A percentile compares a stretch with the other conserved stretches of the same genome.
Evolutionary conservation across 2,113 vertebrate species (phyloP).

Genomic region (Haliaeetus leucogaster): DNA sequence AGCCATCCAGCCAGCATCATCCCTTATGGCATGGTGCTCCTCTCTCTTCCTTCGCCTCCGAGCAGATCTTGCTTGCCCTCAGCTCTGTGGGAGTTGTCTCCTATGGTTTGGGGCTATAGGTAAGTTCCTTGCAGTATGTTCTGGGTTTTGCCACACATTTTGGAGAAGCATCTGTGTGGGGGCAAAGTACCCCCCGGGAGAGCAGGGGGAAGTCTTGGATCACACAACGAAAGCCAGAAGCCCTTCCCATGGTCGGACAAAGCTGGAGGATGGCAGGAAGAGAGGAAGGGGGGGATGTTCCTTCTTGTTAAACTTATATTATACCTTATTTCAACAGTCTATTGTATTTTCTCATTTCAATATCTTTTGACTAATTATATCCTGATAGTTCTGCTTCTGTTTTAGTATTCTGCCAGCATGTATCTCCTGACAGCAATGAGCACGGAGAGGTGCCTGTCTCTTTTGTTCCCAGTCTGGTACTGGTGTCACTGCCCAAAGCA

Average conservation of each 20-base stretch:
- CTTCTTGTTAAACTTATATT: background rate
- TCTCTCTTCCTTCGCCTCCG: background rate
- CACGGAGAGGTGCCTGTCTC: background rate
- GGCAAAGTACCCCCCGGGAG: background rate
- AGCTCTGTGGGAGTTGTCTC: background rate
- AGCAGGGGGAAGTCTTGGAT: background rate
- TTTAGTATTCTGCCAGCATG: background rate
- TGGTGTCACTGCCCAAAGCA: background rate
- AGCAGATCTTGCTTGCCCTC: background rate
- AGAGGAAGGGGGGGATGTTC: background rate
- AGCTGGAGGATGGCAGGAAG: background rate
- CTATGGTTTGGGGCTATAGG: background rate
- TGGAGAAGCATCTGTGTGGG: background rate
- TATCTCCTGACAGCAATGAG: background rate
- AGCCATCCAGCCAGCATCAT: rapidly evolving
- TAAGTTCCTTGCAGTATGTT: background rate
- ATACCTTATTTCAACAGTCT: no score
- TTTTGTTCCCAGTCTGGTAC: background rate
- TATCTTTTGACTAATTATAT: rapidly evolving
- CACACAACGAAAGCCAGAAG: rapidly evolving
- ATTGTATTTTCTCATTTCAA: background rate
- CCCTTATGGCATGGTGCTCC: background rate
- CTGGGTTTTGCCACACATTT: background rate
- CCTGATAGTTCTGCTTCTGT: background rate
- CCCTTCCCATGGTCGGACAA: background rate